Evolutionary conservation across 2,113 vertebrate genomes (phyloP).

Genomic region (Passer montanus): DNA sequence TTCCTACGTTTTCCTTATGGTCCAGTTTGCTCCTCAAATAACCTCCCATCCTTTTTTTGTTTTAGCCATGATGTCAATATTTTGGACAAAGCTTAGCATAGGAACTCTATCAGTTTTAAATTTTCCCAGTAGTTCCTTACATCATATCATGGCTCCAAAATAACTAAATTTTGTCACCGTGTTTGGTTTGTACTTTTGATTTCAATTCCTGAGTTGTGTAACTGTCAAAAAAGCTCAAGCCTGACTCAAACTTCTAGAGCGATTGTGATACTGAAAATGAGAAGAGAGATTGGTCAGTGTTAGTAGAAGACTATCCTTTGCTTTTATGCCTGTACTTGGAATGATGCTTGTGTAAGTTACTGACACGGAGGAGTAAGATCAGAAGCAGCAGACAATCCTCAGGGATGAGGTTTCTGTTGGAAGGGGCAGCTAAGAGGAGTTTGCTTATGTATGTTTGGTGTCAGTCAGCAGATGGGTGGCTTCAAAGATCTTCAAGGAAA

Average conservation of each 20-base stretch:
- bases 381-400: neutral
- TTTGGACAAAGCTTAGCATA: neutral
- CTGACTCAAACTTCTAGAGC: neutral
- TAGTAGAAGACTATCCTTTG: neutral
- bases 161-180: neutral
- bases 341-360: neutral
- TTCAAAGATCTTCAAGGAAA: neutral
- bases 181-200: neutral
- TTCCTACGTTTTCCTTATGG: neutral
- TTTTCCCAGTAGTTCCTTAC: constrained; percentile 4
- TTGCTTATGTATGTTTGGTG: fast-evolving
- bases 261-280: neutral
- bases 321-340: neutral
- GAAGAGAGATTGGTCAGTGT: neutral
- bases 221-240: neutral
- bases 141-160: neutral
- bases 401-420: neutral
- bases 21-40: neutral
- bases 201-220: neutral
- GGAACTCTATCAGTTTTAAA: neutral
- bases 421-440: neutral
- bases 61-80: neutral
- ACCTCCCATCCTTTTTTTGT: neutral
- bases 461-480: neutral
- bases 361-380: neutral